Base-by-base conservation (phyloP, 2,797 vertebrate species). In the Pantherophis vulpinus region DNA sequence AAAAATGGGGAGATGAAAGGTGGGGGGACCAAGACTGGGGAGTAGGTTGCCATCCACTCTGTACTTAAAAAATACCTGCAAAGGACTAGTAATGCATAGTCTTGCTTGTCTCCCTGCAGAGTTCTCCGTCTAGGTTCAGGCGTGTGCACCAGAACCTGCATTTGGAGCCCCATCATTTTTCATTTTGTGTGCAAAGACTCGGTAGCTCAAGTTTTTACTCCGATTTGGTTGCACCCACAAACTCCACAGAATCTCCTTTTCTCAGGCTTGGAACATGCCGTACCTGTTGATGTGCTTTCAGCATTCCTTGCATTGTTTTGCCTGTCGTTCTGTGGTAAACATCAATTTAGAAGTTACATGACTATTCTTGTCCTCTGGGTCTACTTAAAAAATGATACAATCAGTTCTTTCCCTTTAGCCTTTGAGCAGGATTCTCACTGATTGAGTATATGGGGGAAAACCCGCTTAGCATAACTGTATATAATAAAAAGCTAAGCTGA, bases 231-330 rank as follows among this genome's bases (percentile, higher is more conserved):
- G 66, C 8, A 32, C 2, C 11, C 14, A 16, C 4, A 58, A 87
- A 42, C 61, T 63, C 10, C 10, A 66, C 10, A 55, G 60, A 91
- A 42, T 29, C 70, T 83, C 58, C 25, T 56, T 89, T 61, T 27
- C 66, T 58, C 87, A 51, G 32, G 59, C 70, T 55, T 89, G 32
- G 93, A 89, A 86, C n/a, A 61, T 59, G 66, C 87, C 32, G 47
- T 61, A 32, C 5, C 27, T 94, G 47, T 93, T 95, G 95, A 87
- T 86, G 58, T 74, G 91, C 87, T 88, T 93, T 93, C 66, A 89
- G 92, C 95, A 95, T 95, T 96, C 91, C 86, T 95, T 74, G 27
- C 91, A 94, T 94, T 93, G 12, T 92, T 95, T 94, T 93, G 60
- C 54, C 94, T 91, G 32, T 93, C 61, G 6, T 20, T 91, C 56